These are phyloP conservation scores for Rhopilema esculentum DNA, from an alignment of 30 jellyfish, hydroid and myxozoan genomes.

Conservation along the genomic window DNA sequence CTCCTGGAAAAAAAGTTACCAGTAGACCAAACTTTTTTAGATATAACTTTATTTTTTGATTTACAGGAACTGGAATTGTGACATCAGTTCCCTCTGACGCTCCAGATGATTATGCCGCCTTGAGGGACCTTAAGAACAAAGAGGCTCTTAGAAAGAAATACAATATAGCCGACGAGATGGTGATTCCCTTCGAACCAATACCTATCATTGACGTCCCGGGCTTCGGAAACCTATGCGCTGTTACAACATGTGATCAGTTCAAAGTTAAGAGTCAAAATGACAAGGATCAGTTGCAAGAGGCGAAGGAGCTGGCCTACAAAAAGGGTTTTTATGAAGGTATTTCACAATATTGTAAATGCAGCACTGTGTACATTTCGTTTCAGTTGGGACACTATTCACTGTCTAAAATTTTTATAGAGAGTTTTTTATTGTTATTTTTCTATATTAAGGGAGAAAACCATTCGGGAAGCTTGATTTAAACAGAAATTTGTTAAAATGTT, in stretches of 20 bases:
- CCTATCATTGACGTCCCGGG: conserved; percentile 97
- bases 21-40: neutral
- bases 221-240: conserved; percentile 93
- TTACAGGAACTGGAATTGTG: conserved; percentile 97
- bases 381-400: no score
- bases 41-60: neutral
- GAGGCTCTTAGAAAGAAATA: conserved; percentile 93
- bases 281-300: conserved; percentile 88
- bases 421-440: no score
- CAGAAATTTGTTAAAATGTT: no score
- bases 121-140: conserved; percentile 91
- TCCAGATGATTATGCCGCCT: conserved; percentile 99
- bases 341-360: neutral
- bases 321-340: conserved; percentile 95
- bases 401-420: no score
- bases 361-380: neutral
- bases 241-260: conserved; percentile 88
- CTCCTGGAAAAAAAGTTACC: neutral
- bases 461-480: no score
- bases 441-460: no score
- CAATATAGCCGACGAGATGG: conserved; percentile 95
- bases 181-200: conserved; percentile 90
- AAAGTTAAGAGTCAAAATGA: conserved; percentile 98
- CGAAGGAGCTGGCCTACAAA: conserved; percentile 94
- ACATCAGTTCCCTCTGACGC: conserved; percentile 99